Evolutionary conservation across 1,140 invertebrate species (phyloP).

Genomic region (Tachypleus tridentatus): DNA sequence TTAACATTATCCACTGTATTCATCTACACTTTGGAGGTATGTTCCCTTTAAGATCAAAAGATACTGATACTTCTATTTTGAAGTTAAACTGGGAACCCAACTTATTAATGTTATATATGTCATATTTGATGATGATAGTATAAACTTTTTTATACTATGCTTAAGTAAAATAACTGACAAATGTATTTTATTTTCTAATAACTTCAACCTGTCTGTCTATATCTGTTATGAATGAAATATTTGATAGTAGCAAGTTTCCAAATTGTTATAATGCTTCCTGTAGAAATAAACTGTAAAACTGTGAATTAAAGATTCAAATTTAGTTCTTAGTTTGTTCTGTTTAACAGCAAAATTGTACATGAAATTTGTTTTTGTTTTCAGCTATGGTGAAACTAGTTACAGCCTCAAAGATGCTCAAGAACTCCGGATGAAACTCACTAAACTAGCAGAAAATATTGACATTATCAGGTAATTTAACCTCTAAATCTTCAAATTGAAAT

Average conservation of each 20-base stretch:
- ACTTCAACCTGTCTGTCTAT: too few species aligned
- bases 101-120: too few species aligned
- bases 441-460: constrained; percentile 78
- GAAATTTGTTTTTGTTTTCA: constrained; percentile 32
- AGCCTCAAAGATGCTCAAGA: constrained; percentile 67
- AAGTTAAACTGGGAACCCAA: too few species aligned
- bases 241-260: constrained; percentile 10
- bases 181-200: too few species aligned
- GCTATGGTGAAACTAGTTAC: constrained; percentile 76
- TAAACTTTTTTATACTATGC: too few species aligned
- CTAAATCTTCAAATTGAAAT: too few species aligned
- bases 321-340: constrained; percentile 18
- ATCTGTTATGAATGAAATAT: neutral
- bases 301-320: neutral
- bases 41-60: too few species aligned
- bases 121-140: too few species aligned
- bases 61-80: too few species aligned
- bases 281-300: constrained; percentile 10
- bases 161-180: too few species aligned
- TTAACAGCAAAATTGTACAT: neutral
- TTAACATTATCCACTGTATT: too few species aligned
- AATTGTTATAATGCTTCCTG: neutral
- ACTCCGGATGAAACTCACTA: constrained; percentile 64
- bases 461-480: constrained; percentile 38
- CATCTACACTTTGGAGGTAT: too few species aligned